Conservation (phyloP, 2,888 invertebrate genomes). For the Drosophila anomelani region DNA sequence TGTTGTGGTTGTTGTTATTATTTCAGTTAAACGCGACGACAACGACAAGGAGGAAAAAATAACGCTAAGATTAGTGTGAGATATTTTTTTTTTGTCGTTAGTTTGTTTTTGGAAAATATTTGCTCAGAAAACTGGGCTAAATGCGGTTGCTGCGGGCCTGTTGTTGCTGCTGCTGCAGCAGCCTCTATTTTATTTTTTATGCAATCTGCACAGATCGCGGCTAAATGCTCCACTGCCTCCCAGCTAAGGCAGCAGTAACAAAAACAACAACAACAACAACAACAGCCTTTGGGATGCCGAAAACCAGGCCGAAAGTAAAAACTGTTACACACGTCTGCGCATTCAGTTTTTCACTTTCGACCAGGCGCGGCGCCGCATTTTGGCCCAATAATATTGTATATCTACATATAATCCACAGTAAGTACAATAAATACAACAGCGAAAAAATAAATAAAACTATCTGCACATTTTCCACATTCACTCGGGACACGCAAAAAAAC, state of each 20-base stretch:
- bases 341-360: conserved; percentile 75
- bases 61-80: conserved; percentile 44
- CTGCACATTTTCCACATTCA: conserved; percentile 49
- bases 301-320: conserved; percentile 65
- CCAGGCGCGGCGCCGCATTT: conserved; percentile 43
- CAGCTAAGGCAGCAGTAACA: conserved; percentile 19
- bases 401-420: conserved; percentile 16
- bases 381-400: conserved; percentile 34
- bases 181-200: conserved; percentile 62
- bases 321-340: conserved; percentile 72
- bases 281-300: conserved; percentile 16
- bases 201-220: conserved; percentile 66
- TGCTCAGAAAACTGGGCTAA: conserved; percentile 54
- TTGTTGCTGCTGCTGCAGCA: conserved; percentile 15
- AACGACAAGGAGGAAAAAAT: conserved; percentile 44
- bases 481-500: conserved; percentile 54
- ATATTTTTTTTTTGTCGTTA: conserved; percentile 34
- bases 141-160: conserved; percentile 28
- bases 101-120: conserved; percentile 50
- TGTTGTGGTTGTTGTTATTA: conserved; percentile 24
- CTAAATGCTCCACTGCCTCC: conserved; percentile 58
- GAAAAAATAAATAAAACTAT: conserved; percentile 10
- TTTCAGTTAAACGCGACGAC: conserved; percentile 39
- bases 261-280: conserved; percentile 29
- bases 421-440: not conserved